phyloP scores from a whole-genome alignment of 1,140 invertebrate genomes.

The Pogonognathellus flavescens region DNA sequence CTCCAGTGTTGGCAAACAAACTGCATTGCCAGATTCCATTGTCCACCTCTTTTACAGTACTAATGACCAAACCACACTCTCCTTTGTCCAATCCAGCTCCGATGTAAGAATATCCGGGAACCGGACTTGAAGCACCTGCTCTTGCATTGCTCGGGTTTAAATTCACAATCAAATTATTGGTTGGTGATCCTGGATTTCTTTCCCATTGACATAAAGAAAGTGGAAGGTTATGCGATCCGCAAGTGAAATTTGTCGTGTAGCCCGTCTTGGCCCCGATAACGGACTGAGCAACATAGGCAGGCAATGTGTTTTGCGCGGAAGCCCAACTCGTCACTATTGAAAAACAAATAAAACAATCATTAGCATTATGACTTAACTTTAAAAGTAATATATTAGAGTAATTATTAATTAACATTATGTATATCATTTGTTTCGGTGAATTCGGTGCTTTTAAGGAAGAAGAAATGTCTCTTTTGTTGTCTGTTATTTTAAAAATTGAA shows the following conservation, averaged over 20 bases:
- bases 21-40: constrained; percentile 64
- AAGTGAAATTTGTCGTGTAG: constrained; percentile 60
- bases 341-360: constrained; percentile 47
- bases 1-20: constrained; percentile 23
- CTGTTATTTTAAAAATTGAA: no score
- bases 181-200: not conserved
- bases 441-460: no score
- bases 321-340: constrained; percentile 34
- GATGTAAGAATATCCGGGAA: constrained; percentile 57
- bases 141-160: constrained; percentile 4
- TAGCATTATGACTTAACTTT: not conserved
- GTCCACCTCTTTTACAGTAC: constrained; percentile 58
- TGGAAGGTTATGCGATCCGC: constrained; percentile 58
- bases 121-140: not conserved
- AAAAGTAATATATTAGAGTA: no score
- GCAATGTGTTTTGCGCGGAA: constrained; percentile 21
- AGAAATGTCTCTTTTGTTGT: no score
- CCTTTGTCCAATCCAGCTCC: constrained; percentile 62
- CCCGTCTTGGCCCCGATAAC: constrained; percentile 55
- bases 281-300: constrained; percentile 54
- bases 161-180: constrained; percentile 23
- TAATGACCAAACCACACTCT: constrained; percentile 58
- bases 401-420: no score
- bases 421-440: no score
- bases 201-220: constrained; percentile 62